Percentiles rank a stretch among this genome's conserved stretches.
Conservation (phyloP, 2,113 vertebrate genomes). For the Ammodramus savannarum region DNA sequence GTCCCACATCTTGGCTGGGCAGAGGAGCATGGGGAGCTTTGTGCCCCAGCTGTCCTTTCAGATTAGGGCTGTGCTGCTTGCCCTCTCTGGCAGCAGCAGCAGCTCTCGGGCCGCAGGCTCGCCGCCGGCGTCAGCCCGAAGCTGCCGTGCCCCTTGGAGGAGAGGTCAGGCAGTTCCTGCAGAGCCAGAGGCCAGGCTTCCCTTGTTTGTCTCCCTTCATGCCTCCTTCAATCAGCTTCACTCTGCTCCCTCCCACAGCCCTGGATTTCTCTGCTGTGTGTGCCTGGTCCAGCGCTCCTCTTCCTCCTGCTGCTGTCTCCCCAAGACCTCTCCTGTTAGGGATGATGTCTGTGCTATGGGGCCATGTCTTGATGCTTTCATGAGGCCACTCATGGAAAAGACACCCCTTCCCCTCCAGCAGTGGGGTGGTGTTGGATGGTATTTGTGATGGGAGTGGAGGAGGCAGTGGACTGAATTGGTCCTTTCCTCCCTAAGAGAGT, state of each 20-base stretch:
- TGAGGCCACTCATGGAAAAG: neutral
- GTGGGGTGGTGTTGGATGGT: fast-evolving
- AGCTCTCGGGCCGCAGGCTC: fast-evolving
- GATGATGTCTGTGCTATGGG: neutral
- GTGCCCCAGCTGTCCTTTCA: neutral
- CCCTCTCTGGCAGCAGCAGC: neutral
- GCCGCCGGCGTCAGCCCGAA: neutral
- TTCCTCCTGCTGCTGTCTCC: neutral
- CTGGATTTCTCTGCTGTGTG: neutral
- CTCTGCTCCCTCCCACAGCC: neutral
- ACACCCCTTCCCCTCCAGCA: neutral
- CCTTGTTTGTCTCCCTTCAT: neutral
- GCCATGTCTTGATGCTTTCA: neutral
- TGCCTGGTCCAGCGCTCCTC: neutral
- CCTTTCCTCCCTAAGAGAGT: neutral
- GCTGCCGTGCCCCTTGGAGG: neutral
- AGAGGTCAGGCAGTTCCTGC: slow-evolving; percentile 31
- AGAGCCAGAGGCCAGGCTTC: neutral
- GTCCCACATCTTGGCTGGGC: fast-evolving
- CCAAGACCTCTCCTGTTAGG: neutral
- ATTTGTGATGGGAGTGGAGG: neutral
- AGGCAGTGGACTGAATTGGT: neutral
- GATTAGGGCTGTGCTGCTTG: neutral
- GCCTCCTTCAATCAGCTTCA: slow-evolving; percentile 40
- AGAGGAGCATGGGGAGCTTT: neutral